Percentiles rank a stretch among this genome's conserved stretches.
Evolutionary conservation across 2,113 vertebrate species (phyloP).

Genomic region (Boleophthalmus pectinirostris): DNA sequence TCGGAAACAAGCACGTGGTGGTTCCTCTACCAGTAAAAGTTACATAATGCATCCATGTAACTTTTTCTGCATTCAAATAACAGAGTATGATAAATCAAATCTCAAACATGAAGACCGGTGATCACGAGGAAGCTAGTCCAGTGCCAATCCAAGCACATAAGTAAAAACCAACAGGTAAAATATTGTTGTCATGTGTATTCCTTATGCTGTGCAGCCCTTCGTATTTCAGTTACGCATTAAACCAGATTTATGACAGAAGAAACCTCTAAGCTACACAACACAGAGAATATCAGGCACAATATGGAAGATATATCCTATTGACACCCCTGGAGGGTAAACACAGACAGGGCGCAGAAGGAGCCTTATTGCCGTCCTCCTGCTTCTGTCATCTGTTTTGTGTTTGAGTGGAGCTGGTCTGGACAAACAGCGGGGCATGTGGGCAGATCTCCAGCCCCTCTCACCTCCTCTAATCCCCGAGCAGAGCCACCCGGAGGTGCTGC

Average conservation of each 20-base stretch:
- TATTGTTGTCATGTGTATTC: too few species aligned
- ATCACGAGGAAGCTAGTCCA: too few species aligned
- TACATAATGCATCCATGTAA: too few species aligned
- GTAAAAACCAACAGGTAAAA: too few species aligned
- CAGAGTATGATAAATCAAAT: too few species aligned
- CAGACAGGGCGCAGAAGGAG: constrained; percentile 63
- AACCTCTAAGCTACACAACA: constrained; percentile 29
- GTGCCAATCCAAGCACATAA: too few species aligned
- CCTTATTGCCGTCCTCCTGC: constrained; percentile 24
- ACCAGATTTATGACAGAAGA: constrained; percentile 25
- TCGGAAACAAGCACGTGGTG: too few species aligned
- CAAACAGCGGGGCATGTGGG: constrained; percentile 65
- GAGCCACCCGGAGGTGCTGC: constrained; percentile 47
- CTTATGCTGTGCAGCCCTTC: too few species aligned
- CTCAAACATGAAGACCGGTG: too few species aligned
- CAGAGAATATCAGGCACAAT: constrained; percentile 50
- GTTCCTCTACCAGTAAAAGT: too few species aligned
- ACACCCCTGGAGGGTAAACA: constrained; percentile 65
- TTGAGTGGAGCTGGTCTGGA: constrained; percentile 58
- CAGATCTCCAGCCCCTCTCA: constrained; percentile 56
- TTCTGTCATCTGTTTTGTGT: constrained; percentile 73
- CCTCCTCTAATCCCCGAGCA: constrained; percentile 62
- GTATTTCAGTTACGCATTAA: neutral
- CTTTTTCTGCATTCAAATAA: too few species aligned
- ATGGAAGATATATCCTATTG: constrained; percentile 54